These are phyloP conservation scores for Nowickia ferox DNA, from an alignment of 2,888 invertebrate species.

Conservation along the genomic window DNA sequence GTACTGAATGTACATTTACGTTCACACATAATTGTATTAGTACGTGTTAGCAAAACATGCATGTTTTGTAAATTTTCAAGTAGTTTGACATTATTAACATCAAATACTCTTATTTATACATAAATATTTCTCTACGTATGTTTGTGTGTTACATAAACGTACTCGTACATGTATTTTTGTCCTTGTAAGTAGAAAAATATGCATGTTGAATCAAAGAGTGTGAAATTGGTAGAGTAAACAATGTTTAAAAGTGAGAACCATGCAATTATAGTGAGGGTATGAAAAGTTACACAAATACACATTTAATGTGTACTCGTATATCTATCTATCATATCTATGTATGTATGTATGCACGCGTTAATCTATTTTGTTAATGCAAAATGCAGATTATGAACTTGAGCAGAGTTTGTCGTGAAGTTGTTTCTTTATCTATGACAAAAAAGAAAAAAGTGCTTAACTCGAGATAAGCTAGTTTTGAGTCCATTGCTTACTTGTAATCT, in stretches of 20 bases:
- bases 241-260: constrained; percentile 43
- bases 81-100: constrained; percentile 65
- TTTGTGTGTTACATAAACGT: not conserved
- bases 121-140: not conserved
- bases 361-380: no score
- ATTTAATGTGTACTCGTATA: no score
- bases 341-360: no score
- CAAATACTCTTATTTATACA: constrained; percentile 56
- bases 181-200: constrained; percentile 23
- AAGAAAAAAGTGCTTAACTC: no score
- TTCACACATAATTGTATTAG: constrained; percentile 13
- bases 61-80: constrained; percentile 58
- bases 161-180: not conserved
- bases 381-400: no score
- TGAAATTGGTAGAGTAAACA: constrained; percentile 63
- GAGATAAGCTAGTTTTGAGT: no score
- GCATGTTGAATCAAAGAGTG: constrained; percentile 63
- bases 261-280: not conserved
- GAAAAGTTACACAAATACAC: not conserved
- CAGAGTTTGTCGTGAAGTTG: no score
- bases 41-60: not conserved
- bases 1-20: not conserved
- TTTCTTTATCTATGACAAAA: no score
- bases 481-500: no score
- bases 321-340: no score